Evolutionary conservation across 2,113 vertebrate species (phyloP).

Genomic region (Acanthochromis polyacanthus): DNA sequence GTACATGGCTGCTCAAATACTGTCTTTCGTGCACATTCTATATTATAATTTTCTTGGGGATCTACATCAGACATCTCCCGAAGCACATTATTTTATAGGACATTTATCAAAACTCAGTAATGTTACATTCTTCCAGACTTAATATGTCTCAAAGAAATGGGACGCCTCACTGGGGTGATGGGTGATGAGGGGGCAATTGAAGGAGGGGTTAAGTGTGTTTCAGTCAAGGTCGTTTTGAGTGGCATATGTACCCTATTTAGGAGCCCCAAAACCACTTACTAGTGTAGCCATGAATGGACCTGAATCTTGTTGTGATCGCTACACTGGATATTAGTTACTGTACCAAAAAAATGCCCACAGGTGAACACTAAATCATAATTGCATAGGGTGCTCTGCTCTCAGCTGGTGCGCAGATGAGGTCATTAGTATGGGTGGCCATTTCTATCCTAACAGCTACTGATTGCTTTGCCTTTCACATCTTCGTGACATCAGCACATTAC

Average conservation of each 20-base stretch:
- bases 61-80: background rate
- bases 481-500: constrained; percentile 77
- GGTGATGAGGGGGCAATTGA: constrained; percentile 14
- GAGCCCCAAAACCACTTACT: constrained; percentile 33
- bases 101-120: constrained; percentile 27
- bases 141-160: constrained; percentile 47
- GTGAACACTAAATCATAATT: constrained; percentile 1
- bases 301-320: constrained; percentile 37
- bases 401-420: constrained; percentile 41
- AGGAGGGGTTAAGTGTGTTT: constrained; percentile 54
- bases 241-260: constrained; percentile 45
- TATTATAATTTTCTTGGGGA: background rate
- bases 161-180: constrained; percentile 39
- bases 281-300: constrained; percentile 49
- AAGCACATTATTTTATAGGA: constrained; percentile 20
- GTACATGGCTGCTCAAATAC: background rate
- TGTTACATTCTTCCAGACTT: constrained; percentile 6
- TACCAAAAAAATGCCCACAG: constrained; percentile 10
- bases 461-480: constrained; percentile 73
- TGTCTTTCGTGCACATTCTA: background rate
- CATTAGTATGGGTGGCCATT: constrained; percentile 68
- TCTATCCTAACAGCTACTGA: constrained; percentile 63
- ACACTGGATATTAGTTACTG: constrained; percentile 35
- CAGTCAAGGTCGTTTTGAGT: constrained; percentile 53
- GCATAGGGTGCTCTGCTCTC: constrained; percentile 9